These are phyloP conservation scores for Noctua pronuba DNA, from an alignment of 2,888 invertebrate genomes.

Conservation along the genomic window DNA sequence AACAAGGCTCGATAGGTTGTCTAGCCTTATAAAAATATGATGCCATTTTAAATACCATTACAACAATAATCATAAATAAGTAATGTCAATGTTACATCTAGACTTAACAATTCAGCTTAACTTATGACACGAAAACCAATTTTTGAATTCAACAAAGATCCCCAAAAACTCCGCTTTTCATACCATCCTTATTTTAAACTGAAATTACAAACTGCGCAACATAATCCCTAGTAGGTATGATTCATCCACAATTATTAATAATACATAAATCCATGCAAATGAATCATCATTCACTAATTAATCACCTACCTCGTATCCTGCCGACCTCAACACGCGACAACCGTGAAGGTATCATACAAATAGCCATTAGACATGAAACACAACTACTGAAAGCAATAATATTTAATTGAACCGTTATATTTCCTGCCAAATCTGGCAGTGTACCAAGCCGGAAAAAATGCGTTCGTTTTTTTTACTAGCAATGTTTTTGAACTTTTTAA, in stretches of 20 bases:
- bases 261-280: not conserved
- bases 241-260: not conserved
- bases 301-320: slow-evolving; percentile 10
- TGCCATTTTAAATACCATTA: slow-evolving; percentile 3
- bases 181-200: not conserved
- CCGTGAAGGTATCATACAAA: slow-evolving; percentile 44
- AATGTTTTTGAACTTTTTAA: slow-evolving; percentile 51
- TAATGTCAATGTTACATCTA: slow-evolving; percentile 72
- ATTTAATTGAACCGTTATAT: slow-evolving; percentile 48
- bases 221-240: not conserved
- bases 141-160: too few species aligned
- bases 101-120: slow-evolving; percentile 66
- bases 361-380: slow-evolving; percentile 38
- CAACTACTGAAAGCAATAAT: slow-evolving; percentile 16
- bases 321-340: slow-evolving; percentile 27
- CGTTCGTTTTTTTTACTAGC: slow-evolving; percentile 33
- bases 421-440: slow-evolving; percentile 49
- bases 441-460: slow-evolving; percentile 51
- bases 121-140: too few species aligned
- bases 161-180: not conserved
- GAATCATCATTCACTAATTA: not conserved
- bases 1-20: too few species aligned
- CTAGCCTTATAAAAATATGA: too few species aligned
- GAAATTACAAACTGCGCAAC: not conserved
- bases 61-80: slow-evolving; percentile 73